Conservation (phyloP, 1,140 invertebrate species). For the Drosophila watanabei region DNA sequence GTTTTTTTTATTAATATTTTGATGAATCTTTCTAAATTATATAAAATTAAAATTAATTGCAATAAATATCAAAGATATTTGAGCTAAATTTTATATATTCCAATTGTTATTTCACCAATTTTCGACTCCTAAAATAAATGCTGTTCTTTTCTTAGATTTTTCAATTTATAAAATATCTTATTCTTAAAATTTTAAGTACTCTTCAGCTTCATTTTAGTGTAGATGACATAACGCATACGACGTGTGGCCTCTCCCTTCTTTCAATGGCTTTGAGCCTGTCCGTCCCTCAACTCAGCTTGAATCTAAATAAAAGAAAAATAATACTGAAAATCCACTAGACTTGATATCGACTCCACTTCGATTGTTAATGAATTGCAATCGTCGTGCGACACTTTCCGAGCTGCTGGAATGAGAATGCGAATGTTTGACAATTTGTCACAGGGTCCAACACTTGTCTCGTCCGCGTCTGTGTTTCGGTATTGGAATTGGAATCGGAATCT, state of each 20-base stretch:
- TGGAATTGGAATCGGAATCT: slow-evolving; percentile 3
- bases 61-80: not conserved
- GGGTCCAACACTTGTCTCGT: slow-evolving; percentile 60
- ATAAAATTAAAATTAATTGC: not conserved
- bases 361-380: slow-evolving; percentile 73
- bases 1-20: not conserved
- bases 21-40: not conserved
- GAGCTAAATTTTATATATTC: not conserved
- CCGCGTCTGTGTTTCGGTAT: slow-evolving; percentile 37
- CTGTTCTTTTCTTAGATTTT: not conserved
- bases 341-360: slow-evolving; percentile 27
- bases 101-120: not conserved
- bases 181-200: not conserved
- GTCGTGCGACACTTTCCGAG: slow-evolving; percentile 53
- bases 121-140: not conserved
- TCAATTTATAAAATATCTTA: no score
- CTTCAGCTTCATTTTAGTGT: not conserved
- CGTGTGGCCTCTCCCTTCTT: slow-evolving; percentile 68
- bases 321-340: slow-evolving; percentile 11
- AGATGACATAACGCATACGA: slow-evolving; percentile 56
- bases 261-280: slow-evolving; percentile 59
- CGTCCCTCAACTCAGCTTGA: slow-evolving; percentile 69
- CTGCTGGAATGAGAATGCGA: slow-evolving; percentile 38
- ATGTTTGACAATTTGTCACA: slow-evolving; percentile 81
- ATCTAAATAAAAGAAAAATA: not conserved